Evolutionary conservation across 1,140 invertebrate species (phyloP).

Genomic region (Neodiprion lecontei): DNA sequence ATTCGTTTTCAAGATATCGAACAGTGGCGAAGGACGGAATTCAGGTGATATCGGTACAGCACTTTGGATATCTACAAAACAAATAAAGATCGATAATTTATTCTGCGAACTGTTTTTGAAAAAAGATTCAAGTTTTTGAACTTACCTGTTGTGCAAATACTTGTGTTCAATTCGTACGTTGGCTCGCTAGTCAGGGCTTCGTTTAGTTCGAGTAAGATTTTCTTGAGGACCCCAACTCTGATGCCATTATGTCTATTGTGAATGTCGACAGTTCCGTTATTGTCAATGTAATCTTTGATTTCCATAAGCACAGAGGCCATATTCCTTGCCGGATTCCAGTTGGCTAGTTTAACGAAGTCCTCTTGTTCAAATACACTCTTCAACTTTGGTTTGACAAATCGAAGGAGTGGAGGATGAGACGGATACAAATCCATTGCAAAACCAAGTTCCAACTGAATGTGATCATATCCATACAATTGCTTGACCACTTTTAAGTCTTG

Average conservation of each 20-base stretch:
- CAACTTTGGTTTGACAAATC: constrained; percentile 48
- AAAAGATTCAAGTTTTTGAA: too few relatives aligned
- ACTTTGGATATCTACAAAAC: too few relatives aligned
- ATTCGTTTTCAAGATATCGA: too few relatives aligned
- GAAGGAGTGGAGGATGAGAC: constrained; percentile 51
- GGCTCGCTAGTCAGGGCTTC: background rate
- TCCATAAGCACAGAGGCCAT: constrained; percentile 37
- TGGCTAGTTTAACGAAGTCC: constrained; percentile 40
- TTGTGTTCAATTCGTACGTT: too few relatives aligned
- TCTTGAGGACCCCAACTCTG: background rate
- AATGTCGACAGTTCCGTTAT: background rate
- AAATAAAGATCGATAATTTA: too few relatives aligned
- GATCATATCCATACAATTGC: constrained; percentile 43
- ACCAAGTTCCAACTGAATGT: constrained; percentile 49
- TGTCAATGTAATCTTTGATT: constrained; percentile 1
- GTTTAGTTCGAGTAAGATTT: background rate
- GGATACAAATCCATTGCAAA: constrained; percentile 55
- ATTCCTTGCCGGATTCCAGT: constrained; percentile 48
- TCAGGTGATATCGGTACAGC: too few relatives aligned
- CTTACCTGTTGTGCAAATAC: too few relatives aligned
- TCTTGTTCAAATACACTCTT: constrained; percentile 36
- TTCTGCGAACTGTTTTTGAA: too few relatives aligned
- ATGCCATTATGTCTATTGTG: background rate
- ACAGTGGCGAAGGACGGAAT: too few relatives aligned
- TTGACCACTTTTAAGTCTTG: constrained; percentile 41